These are phyloP conservation scores for Cyanoramphus novaezelandiae DNA, from an alignment of 2,113 vertebrate species.

Conservation along the genomic window DNA sequence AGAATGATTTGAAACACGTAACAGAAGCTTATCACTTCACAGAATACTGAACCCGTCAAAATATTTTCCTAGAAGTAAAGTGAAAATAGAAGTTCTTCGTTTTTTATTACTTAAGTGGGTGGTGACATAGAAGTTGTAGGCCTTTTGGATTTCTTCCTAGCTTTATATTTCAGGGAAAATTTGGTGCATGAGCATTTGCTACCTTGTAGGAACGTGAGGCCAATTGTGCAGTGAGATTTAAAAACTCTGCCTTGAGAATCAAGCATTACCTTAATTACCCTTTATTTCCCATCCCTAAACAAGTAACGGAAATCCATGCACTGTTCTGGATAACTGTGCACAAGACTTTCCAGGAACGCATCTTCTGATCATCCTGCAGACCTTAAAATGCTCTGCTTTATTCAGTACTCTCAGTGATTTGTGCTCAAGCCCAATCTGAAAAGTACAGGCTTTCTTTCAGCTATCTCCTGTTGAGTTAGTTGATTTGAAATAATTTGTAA, in stretches of 20 bases:
- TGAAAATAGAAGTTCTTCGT: conserved; percentile 63
- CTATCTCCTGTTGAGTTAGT: neutral
- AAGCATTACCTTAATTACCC: neutral
- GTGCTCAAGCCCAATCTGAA: neutral
- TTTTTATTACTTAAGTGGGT: conserved; percentile 64
- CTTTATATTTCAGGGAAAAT: conserved; percentile 28
- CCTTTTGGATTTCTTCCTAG: conserved; percentile 51
- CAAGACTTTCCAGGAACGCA: neutral
- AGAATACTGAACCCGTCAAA: conserved; percentile 74
- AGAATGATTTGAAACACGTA: conserved; percentile 74
- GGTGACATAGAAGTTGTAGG: conserved; percentile 51
- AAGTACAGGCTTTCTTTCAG: conserved; percentile 1
- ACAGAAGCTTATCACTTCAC: conserved; percentile 74
- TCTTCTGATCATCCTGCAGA: neutral
- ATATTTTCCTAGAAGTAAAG: conserved; percentile 74
- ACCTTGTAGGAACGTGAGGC: neutral
- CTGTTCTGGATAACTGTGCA: neutral
- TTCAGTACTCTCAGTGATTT: neutral
- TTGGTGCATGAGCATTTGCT: neutral
- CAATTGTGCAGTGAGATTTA: neutral
- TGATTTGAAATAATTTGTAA: conserved; percentile 17
- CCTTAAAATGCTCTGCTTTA: neutral
- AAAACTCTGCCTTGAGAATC: conserved; percentile 1
- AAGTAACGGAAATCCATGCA: neutral
- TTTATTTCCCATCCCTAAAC: neutral